phyloP scores from a whole-genome alignment of 2,888 invertebrate genomes.

The Ryuthela nishihirai region DNA sequence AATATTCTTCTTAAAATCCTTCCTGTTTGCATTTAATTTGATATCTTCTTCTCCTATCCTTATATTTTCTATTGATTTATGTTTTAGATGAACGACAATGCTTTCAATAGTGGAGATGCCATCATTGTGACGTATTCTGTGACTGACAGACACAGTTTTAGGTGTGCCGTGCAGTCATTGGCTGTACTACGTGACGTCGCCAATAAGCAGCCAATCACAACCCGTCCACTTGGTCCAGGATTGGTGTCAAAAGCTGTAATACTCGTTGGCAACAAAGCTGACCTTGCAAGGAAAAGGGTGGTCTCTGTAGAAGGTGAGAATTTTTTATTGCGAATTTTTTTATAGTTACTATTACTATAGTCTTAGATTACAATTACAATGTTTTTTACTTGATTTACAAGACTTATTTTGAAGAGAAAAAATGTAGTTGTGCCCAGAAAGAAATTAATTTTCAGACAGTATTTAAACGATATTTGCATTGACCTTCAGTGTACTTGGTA shows the following conservation, averaged over 20 bases:
- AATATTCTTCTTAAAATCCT: too few species aligned
- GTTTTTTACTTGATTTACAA: too few species aligned
- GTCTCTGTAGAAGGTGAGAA: constrained; percentile 20
- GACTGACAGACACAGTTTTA: constrained; percentile 18
- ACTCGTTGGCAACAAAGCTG: constrained; percentile 26
- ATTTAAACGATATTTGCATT: too few species aligned
- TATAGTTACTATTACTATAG: too few species aligned
- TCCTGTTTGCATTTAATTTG: too few species aligned
- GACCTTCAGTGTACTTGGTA: too few species aligned
- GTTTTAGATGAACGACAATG: constrained; percentile 10
- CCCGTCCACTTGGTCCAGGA: constrained; percentile 20
- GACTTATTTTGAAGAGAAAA: too few species aligned
- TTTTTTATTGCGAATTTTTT: too few species aligned
- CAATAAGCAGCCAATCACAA: constrained; percentile 8
- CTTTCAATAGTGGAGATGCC: constrained; percentile 6
- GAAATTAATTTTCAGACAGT: too few species aligned
- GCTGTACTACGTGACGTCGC: constrained; percentile 8
- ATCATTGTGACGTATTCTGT: constrained; percentile 21
- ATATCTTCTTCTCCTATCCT: too few species aligned
- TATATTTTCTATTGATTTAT: not conserved
- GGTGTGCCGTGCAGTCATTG: constrained; percentile 3
- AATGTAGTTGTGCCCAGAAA: too few species aligned
- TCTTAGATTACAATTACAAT: too few species aligned
- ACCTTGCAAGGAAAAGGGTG: constrained; percentile 11
- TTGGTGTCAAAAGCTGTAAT: constrained; percentile 26